Conservation (phyloP, 2,113 vertebrate species). For the Passer domesticus region DNA sequence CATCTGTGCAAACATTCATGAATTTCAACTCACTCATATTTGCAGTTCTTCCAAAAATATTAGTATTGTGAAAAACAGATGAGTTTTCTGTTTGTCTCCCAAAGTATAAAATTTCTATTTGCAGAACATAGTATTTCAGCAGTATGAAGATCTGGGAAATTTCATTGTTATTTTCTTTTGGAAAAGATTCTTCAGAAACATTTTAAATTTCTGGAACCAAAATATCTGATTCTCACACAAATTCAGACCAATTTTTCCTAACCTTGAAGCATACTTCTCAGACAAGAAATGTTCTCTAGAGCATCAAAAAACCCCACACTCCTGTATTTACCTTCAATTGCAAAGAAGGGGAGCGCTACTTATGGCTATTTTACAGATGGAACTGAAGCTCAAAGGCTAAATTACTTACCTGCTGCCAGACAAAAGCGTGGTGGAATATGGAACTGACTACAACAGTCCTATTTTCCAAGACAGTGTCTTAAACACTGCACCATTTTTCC, state of each 20-base stretch:
- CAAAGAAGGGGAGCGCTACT: background rate
- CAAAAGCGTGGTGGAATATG: background rate
- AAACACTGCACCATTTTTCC: background rate
- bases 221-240: background rate
- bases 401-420: background rate
- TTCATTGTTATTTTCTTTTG: background rate
- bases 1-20: background rate
- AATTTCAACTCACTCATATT: background rate
- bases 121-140: background rate
- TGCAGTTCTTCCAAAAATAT: background rate
- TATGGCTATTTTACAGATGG: background rate
- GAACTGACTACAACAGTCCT: background rate
- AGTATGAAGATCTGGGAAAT: background rate
- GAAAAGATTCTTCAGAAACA: background rate
- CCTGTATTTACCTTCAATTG: background rate
- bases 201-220: background rate
- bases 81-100: background rate
- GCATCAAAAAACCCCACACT: background rate
- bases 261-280: background rate
- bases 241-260: background rate
- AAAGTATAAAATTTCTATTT: background rate
- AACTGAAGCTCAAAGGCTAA: background rate
- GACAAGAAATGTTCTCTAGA: background rate
- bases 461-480: background rate
- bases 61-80: background rate